Evolutionary conservation across 1,140 invertebrate genomes (phyloP).

Genomic region (Dreissena polymorpha): DNA sequence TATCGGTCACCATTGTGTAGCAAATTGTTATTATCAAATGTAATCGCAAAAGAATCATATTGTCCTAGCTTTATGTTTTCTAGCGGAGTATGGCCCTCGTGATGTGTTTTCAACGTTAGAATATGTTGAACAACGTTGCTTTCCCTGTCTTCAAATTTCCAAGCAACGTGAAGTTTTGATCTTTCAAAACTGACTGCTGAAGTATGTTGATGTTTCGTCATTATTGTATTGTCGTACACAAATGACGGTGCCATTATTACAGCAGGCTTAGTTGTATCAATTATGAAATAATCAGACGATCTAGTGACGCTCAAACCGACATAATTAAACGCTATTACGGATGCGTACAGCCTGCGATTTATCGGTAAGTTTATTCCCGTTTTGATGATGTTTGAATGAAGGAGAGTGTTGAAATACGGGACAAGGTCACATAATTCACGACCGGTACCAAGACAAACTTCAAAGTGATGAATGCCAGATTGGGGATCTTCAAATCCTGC

Average conservation of each 20-base stretch:
- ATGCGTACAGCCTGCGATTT: conserved; percentile 42
- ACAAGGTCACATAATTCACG: conserved; percentile 39
- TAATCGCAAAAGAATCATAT: background rate
- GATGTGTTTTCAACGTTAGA: conserved; percentile 1
- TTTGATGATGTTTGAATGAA: conserved; percentile 15
- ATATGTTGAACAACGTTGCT: background rate
- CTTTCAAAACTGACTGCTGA: conserved; percentile 32
- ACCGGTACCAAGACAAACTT: conserved; percentile 40
- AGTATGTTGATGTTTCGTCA: no score
- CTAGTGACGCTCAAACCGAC: conserved; percentile 17
- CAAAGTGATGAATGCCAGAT: conserved; percentile 41
- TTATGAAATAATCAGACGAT: conserved; percentile 43
- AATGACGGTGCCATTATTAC: conserved; percentile 3
- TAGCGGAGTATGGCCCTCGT: conserved; percentile 6
- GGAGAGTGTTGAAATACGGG: background rate
- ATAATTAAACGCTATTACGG: conserved; percentile 41
- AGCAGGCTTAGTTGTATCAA: conserved; percentile 29
- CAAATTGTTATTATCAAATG: background rate
- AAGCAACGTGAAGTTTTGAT: background rate
- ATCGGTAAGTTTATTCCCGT: conserved; percentile 33
- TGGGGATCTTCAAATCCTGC: conserved; percentile 56
- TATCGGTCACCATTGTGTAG: conserved; percentile 36
- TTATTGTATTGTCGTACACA: background rate
- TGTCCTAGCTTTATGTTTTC: background rate
- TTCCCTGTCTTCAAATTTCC: conserved; percentile 29